Conservation (phyloP, 2,113 vertebrate species). For the Bagarius yarrelli region DNA sequence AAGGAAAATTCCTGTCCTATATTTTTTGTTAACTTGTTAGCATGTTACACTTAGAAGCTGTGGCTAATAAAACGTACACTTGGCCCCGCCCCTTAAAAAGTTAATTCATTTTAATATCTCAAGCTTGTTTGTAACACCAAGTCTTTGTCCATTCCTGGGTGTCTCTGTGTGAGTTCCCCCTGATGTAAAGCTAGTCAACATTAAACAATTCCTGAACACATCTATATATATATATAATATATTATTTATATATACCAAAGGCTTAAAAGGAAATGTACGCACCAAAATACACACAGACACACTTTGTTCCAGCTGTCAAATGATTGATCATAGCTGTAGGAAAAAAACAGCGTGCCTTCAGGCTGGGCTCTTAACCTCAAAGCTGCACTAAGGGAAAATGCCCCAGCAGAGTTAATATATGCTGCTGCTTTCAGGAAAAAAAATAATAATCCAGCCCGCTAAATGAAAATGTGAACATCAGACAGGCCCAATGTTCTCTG, state of each 20-base stretch:
- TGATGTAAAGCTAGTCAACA: conserved; percentile 32
- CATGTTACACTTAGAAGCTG: neutral
- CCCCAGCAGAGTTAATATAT: conserved; percentile 3
- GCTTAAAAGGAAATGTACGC: neutral
- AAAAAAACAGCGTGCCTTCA: conserved; percentile 5
- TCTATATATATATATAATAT: too few relatives aligned
- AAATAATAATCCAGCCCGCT: neutral
- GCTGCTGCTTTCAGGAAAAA: conserved; percentile 8
- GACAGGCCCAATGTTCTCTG: neutral
- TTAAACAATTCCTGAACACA: conserved; percentile 30
- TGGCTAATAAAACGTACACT: neutral
- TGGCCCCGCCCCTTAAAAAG: neutral
- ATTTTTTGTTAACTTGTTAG: neutral
- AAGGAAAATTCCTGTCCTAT: neutral
- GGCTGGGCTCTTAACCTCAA: conserved; percentile 32
- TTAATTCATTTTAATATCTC: neutral
- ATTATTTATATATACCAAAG: too few relatives aligned
- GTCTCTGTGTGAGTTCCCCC: neutral
- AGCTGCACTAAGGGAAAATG: conserved; percentile 10
- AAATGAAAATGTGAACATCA: conserved; percentile 14
- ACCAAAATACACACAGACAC: neutral
- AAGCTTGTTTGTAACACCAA: conserved; percentile 11
- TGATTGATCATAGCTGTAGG: conserved; percentile 36
- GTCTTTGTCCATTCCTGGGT: neutral
- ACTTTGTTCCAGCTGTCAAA: conserved; percentile 9